These are phyloP conservation scores for Leuciscus idus DNA, from an alignment of 2,113 vertebrate species.

Conservation along the genomic window DNA sequence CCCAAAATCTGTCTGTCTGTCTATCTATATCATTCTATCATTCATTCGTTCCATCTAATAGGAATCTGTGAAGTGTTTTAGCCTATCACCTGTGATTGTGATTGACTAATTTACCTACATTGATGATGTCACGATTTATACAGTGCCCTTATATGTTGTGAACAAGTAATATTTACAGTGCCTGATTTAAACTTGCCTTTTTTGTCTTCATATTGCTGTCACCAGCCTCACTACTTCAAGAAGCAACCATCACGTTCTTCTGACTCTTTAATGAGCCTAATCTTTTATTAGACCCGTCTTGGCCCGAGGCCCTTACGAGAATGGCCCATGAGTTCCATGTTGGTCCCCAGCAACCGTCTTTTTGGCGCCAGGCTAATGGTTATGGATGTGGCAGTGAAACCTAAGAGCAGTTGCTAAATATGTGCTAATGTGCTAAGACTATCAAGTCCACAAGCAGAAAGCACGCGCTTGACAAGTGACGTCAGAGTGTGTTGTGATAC, in stretches of 20 bases:
- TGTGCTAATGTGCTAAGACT: slow-evolving; percentile 33
- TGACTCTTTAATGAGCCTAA: not conserved
- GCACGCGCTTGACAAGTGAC: not conserved
- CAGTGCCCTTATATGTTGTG: not conserved
- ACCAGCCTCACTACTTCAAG: slow-evolving; percentile 1
- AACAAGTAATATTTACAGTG: not conserved
- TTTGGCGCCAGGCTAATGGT: slow-evolving; percentile 48
- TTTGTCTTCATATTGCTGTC: not conserved
- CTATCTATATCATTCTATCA: not conserved
- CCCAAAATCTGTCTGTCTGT: not conserved
- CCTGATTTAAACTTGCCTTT: not conserved
- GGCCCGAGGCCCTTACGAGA: not conserved
- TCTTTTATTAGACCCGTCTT: slow-evolving; percentile 16
- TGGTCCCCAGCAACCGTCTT: slow-evolving; percentile 39
- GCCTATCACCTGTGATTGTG: not conserved
- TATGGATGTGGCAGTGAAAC: slow-evolving; percentile 42
- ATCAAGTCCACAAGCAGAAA: not conserved
- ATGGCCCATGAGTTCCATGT: not conserved
- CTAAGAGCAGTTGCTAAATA: slow-evolving; percentile 44
- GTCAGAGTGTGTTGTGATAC: slow-evolving; percentile 28
- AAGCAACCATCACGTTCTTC: not conserved
- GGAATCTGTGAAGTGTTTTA: not conserved
- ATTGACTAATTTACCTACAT: not conserved
- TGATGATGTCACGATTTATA: not conserved
- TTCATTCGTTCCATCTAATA: not conserved